A percentile compares a stretch with the other conserved stretches of the same genome.
phyloP scores from a whole-genome alignment of 1,140 invertebrate genomes.

The Muscidifurax raptorellus region DNA sequence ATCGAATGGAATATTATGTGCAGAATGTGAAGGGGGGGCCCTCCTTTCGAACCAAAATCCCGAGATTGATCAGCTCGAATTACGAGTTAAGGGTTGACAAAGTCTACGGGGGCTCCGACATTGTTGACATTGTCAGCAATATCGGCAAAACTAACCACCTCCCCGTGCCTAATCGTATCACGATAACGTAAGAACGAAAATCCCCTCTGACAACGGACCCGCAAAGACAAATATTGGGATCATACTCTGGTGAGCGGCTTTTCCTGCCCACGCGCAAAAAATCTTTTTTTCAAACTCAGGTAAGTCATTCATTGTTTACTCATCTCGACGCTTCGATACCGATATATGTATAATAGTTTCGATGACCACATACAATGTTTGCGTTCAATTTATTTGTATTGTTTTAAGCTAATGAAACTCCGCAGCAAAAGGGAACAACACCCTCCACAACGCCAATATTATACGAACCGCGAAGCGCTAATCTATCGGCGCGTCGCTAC shows the following conservation, averaged over 20 bases:
- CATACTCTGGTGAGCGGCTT: not conserved
- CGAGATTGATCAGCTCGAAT: slow-evolving; percentile 23
- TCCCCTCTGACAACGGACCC: not conserved
- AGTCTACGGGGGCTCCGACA: not conserved
- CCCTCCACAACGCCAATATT: no score
- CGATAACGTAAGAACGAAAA: slow-evolving; percentile 1
- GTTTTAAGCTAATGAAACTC: no score
- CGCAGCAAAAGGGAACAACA: no score
- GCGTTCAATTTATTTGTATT: no score
- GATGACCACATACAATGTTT: no score
- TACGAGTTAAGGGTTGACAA: slow-evolving; percentile 9
- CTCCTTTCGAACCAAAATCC: not conserved
- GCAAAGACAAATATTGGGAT: not conserved
- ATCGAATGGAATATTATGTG: not conserved
- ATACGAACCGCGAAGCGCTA: no score
- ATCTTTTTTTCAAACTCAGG: no score
- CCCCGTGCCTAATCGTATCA: slow-evolving; percentile 12
- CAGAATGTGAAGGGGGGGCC: not conserved
- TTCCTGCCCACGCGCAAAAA: no score
- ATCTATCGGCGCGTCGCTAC: no score
- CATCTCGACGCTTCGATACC: no score
- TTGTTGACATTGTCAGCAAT: slow-evolving; percentile 43
- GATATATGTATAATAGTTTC: no score
- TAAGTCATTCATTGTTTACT: no score
- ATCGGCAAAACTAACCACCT: slow-evolving; percentile 37